Conservation (phyloP, 2,113 vertebrate species). For the Euleptes europaea region DNA sequence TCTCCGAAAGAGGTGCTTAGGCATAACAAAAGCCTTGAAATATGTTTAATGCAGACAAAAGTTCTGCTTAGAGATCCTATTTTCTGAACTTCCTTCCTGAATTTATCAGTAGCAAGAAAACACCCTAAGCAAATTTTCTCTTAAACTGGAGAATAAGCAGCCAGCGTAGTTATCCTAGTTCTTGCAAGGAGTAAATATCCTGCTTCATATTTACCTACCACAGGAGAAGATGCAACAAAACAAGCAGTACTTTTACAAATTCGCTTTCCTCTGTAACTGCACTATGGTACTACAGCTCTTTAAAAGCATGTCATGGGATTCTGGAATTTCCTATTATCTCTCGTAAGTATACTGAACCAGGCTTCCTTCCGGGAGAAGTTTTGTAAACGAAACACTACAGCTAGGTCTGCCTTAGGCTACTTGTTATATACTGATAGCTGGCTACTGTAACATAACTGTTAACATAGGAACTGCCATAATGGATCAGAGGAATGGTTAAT, state of each 20-base stretch:
- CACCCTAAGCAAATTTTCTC: no score
- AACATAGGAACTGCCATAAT: neutral
- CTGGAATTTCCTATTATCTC: neutral
- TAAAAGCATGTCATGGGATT: slow-evolving; percentile 19
- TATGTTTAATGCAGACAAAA: fast-evolving
- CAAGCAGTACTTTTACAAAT: neutral
- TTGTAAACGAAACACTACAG: neutral
- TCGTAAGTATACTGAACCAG: fast-evolving
- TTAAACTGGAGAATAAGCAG: slow-evolving; percentile 26
- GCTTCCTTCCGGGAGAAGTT: neutral
- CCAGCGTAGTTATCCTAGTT: neutral
- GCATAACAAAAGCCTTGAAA: neutral
- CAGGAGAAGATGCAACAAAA: neutral
- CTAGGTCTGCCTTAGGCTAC: neutral
- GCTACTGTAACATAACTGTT: neutral
- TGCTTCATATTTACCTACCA: slow-evolving; percentile 10
- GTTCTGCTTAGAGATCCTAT: neutral
- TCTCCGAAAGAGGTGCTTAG: neutral
- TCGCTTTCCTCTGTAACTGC: neutral
- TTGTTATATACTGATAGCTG: no score
- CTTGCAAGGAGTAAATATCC: neutral
- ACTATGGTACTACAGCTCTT: neutral
- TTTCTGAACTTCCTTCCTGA: slow-evolving; percentile 34
- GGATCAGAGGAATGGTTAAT: neutral
- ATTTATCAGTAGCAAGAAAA: slow-evolving; percentile 37